phyloP scores from a whole-genome alignment of 2,888 invertebrate genomes.

The Spilarctia lutea region DNA sequence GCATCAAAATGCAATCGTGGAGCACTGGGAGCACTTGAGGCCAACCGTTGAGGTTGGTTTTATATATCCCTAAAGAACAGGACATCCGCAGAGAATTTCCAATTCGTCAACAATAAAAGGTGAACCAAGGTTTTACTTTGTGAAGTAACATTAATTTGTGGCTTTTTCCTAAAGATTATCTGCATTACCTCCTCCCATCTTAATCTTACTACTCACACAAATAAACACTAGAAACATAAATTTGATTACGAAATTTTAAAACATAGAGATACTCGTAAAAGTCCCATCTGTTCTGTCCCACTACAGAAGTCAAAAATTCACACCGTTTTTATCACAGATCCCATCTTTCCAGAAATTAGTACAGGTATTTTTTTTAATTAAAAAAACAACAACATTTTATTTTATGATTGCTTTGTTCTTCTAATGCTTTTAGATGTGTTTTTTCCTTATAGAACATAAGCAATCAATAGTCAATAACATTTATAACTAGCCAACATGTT shows the following conservation, averaged over 20 bases:
- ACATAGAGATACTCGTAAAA: background rate
- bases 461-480: background rate
- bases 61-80: too few relatives aligned
- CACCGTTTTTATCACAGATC: background rate
- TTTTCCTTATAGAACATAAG: background rate
- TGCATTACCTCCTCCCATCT: background rate
- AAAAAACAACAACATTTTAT: background rate
- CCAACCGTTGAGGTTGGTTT: too few relatives aligned
- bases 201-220: background rate
- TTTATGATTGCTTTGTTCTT: background rate
- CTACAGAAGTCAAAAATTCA: background rate
- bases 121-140: background rate
- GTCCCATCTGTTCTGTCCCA: background rate
- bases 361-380: background rate
- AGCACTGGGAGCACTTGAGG: too few relatives aligned
- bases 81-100: too few relatives aligned
- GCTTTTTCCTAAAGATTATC: background rate
- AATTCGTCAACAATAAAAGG: too few relatives aligned
- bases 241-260: background rate
- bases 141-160: background rate
- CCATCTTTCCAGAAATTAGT: background rate
- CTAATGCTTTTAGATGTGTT: background rate
- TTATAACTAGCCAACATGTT: background rate
- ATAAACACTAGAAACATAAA: background rate
- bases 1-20: too few relatives aligned